Evolutionary conservation across 2,888 invertebrate species (phyloP).

Genomic region (Phymatocera aterrima): DNA sequence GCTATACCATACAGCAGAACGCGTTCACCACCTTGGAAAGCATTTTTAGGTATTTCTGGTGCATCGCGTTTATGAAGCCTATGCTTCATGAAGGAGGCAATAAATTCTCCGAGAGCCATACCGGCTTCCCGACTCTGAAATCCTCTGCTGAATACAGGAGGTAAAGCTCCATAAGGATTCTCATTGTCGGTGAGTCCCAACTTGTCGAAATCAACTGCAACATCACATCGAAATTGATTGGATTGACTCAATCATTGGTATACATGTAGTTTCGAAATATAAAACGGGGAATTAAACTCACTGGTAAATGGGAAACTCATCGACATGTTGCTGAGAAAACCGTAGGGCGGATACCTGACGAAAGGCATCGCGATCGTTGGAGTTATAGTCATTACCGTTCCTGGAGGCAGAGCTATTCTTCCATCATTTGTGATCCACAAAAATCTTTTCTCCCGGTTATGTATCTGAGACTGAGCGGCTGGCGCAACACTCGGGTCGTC

Average conservation of each 20-base stretch:
- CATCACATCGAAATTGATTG: background rate
- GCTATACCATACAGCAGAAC: conserved; percentile 86
- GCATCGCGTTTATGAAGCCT: conserved; percentile 75
- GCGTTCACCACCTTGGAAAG: conserved; percentile 89
- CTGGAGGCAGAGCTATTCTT: conserved; percentile 88
- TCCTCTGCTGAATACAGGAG: conserved; percentile 85
- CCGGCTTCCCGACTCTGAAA: conserved; percentile 85
- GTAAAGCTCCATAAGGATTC: conserved; percentile 89
- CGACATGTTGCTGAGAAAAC: conserved; percentile 89
- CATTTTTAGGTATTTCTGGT: conserved; percentile 74
- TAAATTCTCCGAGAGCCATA: conserved; percentile 83
- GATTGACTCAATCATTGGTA: background rate
- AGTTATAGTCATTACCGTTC: conserved; percentile 86
- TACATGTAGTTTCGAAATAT: background rate
- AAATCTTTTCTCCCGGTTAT: conserved; percentile 88
- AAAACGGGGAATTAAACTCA: conserved; percentile 76
- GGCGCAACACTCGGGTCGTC: conserved; percentile 36
- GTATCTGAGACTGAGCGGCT: conserved; percentile 66
- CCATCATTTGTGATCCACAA: conserved; percentile 92
- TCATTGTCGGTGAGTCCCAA: conserved; percentile 92
- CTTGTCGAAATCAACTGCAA: conserved; percentile 89
- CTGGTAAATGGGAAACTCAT: conserved; percentile 91
- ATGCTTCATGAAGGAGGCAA: conserved; percentile 83
- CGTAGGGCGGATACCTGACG: conserved; percentile 89
- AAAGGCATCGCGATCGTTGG: conserved; percentile 90